Evolutionary conservation across 2,113 vertebrate species (phyloP), one percentile per base, ranked within the genome.

Genomic region (Pollachius pollachius): DNA sequence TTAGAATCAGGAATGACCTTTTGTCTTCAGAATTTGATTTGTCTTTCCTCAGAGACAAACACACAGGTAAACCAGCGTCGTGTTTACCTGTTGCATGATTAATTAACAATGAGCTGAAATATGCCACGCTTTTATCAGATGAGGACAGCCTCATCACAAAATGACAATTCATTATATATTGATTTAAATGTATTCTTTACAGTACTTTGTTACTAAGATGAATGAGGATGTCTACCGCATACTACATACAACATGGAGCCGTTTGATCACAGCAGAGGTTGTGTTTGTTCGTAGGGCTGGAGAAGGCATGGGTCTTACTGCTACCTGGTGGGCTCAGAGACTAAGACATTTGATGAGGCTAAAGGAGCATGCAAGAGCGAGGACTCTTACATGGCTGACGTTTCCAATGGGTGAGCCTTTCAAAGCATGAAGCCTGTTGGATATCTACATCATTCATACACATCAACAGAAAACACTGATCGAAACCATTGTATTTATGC

Each of bases 241-340:
- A 48, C 41, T 11, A 48, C 30, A 34, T 48, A 60, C 58, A 60
- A 9, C 12, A 2, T 11, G 19, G n/a, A 60, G 4, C 9, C 21
- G 23, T 5, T 27, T 9, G 62, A 17, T 63, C 25, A 48, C 16
- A 3, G 15, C 30, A 18, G 27, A 56, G 16, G 1, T 78, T 6
- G 9, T 83, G 41, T 75, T 8, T 70, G 54, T n/a, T 76, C 63
- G n/a, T 19, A 99, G 97, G 95, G 94, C 4, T 99, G 96, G 96
- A 96, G 87, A 86, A 94, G 90, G 79, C 88, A 96, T 67, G 93
- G 94, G 0, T 95, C 92, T 70, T 94, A 94, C 85, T 99, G 97
- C 77, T 99, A 98, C 77, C 87, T 94, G 68, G 84, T 95, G 71
- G 95, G 94, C 80, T 85, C 86, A 15, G 89, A 89, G 18, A 92